Evolutionary conservation across 2,797 vertebrate species (phyloP).

Genomic region (Scyliorhinus canicula): DNA sequence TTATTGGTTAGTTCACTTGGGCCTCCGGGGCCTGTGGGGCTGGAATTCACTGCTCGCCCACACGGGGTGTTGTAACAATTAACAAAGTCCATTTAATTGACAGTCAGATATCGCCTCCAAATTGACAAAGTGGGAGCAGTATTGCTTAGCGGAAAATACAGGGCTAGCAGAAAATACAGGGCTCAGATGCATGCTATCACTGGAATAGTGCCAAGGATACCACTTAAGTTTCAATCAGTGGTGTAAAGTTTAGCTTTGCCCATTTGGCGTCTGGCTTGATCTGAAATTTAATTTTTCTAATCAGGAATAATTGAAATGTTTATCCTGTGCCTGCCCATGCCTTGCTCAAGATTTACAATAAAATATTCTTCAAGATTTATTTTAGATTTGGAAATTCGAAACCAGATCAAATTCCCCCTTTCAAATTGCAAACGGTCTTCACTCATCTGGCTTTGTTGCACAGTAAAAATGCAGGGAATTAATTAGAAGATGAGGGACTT

Average conservation of each 20-base stretch:
- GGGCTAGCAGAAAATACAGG: not conserved
- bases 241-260: not conserved
- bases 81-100: not conserved
- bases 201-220: not conserved
- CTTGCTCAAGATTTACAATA: not conserved
- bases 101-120: not conserved
- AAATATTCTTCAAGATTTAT: not conserved
- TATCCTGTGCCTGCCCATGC: not conserved
- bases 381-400: not conserved
- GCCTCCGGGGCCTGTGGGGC: no score
- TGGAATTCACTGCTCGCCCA: no score
- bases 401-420: not conserved
- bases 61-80: not conserved
- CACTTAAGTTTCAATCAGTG: not conserved
- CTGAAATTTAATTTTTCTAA: not conserved
- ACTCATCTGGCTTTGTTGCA: no score
- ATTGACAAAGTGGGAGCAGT: not conserved
- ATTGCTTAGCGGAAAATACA: not conserved
- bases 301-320: not conserved
- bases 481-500: not conserved
- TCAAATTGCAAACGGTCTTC: not conserved
- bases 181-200: not conserved
- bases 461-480: not conserved
- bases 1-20: no score
- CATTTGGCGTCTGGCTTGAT: not conserved